Percentiles rank a stretch among this genome's conserved stretches.
Evolutionary conservation across 2,113 vertebrate genomes (phyloP).

Genomic region (Pangasianodon hypophthalmus): DNA sequence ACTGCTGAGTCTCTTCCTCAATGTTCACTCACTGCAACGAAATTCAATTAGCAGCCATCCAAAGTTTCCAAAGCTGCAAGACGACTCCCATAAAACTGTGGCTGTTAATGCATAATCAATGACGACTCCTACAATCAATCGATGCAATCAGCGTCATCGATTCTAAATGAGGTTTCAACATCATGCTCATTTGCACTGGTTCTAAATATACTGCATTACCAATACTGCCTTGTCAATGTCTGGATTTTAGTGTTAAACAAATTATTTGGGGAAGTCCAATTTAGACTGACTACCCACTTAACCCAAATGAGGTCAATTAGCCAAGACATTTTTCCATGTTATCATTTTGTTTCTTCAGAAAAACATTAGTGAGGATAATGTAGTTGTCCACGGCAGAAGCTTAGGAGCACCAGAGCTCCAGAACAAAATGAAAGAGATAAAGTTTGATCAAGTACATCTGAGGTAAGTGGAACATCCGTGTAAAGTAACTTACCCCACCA

Average conservation of each 20-base stretch:
- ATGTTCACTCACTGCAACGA: constrained; percentile 65
- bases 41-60: constrained; percentile 69
- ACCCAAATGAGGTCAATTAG: background rate
- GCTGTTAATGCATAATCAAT: constrained; percentile 33
- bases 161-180: constrained; percentile 7
- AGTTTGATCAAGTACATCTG: background rate
- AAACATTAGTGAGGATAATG: background rate
- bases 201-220: background rate
- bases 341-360: background rate
- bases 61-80: constrained; percentile 55
- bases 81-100: background rate
- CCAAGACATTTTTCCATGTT: background rate
- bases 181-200: background rate
- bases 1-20: constrained; percentile 62
- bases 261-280: background rate
- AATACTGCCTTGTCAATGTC: background rate
- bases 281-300: background rate
- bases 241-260: background rate
- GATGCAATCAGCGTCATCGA: background rate
- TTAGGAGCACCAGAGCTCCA: background rate
- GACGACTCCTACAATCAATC: constrained; percentile 1
- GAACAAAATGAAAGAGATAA: background rate
- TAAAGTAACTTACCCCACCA: background rate
- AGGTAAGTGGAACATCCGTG: background rate
- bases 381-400: background rate